Evolutionary conservation across 2,797 vertebrate genomes (phyloP).

Genomic region (Valencia hispanica): DNA sequence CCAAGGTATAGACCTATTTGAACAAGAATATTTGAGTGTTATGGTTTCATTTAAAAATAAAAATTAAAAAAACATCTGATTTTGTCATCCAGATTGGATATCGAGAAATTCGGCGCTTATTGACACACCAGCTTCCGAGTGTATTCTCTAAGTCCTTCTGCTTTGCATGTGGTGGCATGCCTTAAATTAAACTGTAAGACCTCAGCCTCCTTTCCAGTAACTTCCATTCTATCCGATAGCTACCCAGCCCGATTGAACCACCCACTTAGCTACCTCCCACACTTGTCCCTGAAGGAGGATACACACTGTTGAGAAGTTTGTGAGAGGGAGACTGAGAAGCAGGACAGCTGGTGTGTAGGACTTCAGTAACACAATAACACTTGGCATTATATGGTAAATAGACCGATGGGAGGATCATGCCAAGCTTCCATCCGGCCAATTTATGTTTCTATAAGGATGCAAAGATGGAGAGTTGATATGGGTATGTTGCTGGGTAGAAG

Average conservation of each 20-base stretch:
- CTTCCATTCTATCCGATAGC: conserved; percentile 66
- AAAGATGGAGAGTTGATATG: conserved; percentile 47
- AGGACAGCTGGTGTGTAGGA: conserved; percentile 83
- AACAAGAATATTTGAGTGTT: conserved; percentile 23
- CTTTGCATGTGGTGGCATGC: conserved; percentile 33
- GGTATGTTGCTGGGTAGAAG: conserved; percentile 27
- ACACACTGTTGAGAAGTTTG: conserved; percentile 66
- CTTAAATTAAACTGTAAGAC: conserved; percentile 52
- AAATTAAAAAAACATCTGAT: conserved; percentile 34
- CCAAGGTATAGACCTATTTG: not conserved
- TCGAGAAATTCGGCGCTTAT: conserved; percentile 41
- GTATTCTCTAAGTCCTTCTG: conserved; percentile 49
- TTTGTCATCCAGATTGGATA: conserved; percentile 30
- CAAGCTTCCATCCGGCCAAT: conserved; percentile 49
- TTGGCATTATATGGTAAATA: conserved; percentile 69
- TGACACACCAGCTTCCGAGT: conserved; percentile 36
- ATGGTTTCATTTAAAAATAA: not conserved
- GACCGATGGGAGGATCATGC: conserved; percentile 49
- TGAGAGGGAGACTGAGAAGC: conserved; percentile 63
- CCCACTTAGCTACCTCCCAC: conserved; percentile 72
- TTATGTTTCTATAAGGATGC: conserved; percentile 52
- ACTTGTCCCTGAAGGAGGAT: conserved; percentile 60
- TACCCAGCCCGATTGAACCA: conserved; percentile 67
- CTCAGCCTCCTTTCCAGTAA: conserved; percentile 58
- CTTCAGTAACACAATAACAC: conserved; percentile 75